phyloP scores from a whole-genome alignment of 2,797 vertebrate species.

The Gallinago stenura region DNA sequence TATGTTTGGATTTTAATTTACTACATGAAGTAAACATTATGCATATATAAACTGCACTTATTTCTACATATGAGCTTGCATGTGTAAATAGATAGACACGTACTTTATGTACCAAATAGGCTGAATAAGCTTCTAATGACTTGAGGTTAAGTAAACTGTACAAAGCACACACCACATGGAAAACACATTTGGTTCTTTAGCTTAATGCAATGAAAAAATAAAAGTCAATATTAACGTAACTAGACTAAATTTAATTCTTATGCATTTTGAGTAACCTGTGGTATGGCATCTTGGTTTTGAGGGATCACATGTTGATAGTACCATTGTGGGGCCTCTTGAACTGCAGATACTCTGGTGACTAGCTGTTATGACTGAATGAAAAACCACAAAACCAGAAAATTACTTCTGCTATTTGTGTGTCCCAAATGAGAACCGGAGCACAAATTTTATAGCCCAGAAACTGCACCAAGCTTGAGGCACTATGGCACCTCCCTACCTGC shows the following conservation, averaged over 20 bases:
- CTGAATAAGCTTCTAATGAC: background rate
- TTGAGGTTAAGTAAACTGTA: background rate
- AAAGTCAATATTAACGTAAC: background rate
- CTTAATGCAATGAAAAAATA: background rate
- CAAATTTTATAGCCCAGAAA: background rate
- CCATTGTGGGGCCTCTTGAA: background rate
- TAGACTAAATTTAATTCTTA: background rate
- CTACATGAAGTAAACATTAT: background rate
- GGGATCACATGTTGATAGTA: rapidly evolving
- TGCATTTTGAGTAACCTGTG: background rate
- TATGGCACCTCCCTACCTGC: no score
- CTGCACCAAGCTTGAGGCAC: no score
- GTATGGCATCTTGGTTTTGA: background rate
- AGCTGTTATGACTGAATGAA: background rate
- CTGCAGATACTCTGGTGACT: background rate
- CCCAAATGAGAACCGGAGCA: background rate
- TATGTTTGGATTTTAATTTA: background rate
- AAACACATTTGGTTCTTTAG: background rate
- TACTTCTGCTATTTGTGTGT: background rate
- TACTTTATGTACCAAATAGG: background rate
- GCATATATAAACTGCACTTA: background rate
- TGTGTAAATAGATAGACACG: background rate
- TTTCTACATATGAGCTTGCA: background rate
- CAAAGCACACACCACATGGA: background rate
- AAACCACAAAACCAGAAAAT: background rate